Evolutionary conservation across 2,888 invertebrate species (phyloP).

Genomic region (Ophioninae sp.): DNA sequence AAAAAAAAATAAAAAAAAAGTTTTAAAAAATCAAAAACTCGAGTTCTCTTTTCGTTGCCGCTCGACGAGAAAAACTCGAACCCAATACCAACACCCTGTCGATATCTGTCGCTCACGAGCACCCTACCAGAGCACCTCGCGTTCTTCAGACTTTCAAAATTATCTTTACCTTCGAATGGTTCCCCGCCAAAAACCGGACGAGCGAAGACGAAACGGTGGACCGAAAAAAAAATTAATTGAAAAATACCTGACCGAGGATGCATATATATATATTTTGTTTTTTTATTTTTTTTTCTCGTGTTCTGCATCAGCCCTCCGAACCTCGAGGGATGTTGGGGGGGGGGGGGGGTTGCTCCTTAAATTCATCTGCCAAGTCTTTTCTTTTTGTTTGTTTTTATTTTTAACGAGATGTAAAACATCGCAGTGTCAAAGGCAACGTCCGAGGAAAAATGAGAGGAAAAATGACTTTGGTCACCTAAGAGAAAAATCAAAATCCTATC

Average conservation of each 20-base stretch:
- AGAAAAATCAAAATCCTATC: conserved; percentile 40
- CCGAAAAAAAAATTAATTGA: conserved; percentile 77
- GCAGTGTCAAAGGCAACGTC: conserved; percentile 46
- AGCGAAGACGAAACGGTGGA: conserved; percentile 3
- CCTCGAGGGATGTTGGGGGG: too few species aligned
- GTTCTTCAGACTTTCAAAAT: conserved; percentile 59
- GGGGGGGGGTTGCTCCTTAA: conserved; percentile 19
- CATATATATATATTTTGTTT: neutral
- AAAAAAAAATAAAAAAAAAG: neutral
- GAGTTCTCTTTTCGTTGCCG: conserved; percentile 12
- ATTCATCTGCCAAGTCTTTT: conserved; percentile 2
- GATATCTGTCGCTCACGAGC: conserved; percentile 67
- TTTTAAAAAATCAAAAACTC: too few species aligned
- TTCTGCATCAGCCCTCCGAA: conserved; percentile 1
- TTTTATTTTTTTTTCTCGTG: neutral
- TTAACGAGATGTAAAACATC: conserved; percentile 38
- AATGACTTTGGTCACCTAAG: conserved; percentile 25
- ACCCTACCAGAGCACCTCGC: conserved; percentile 70
- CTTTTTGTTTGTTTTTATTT: conserved; percentile 7
- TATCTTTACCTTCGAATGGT: conserved; percentile 37
- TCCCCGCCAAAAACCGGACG: conserved; percentile 38
- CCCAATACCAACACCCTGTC: conserved; percentile 74
- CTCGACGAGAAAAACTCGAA: conserved; percentile 53
- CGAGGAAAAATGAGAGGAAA: too few species aligned
- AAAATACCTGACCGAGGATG: conserved; percentile 71